Base-by-base conservation (phyloP, 2,113 vertebrate genomes). In the Elanoides forficatus region DNA sequence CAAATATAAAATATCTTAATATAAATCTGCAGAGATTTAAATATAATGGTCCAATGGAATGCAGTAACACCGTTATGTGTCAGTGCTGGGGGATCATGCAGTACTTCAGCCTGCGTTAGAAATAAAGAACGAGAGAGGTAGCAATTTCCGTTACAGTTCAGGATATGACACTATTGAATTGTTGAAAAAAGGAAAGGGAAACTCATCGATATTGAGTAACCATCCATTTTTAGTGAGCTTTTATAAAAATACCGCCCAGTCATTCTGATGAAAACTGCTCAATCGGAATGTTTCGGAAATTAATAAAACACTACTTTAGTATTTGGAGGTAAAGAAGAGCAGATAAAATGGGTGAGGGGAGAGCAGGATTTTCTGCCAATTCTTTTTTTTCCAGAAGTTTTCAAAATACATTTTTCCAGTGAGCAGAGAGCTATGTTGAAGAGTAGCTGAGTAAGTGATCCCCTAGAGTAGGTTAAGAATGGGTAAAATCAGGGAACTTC, bases 161-260 rank as follows among this genome's bases (percentile, higher is more conserved):
- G 97, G 97, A 96, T 94, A 21, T 97, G 96, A 97, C 95, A 92
- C 19, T 36, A 7, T 7, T 11, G 95, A 68, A 85, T 91, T 96
- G 95, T 60, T 91, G 88, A 84, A 17, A n/a, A 79, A 5, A 96
- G 96, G 96, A 97, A 97, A 68, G 83, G 97, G 97, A 97, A 97
- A 68, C 90, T 62, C 94, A 94, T 91, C 43, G 52, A 59, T 71
- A 60, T 13, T 79, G 95, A 96, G 90, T 71, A 95, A 95, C 38
- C 10, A 1, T 27, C 65, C 30, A 3, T 13, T 87, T 78, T 59
- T 42, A 62, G 82, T 29, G 63, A 73, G 72, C 63, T 36, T 34
- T 26, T 2, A 13, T 14, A 23, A 23, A 50, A 74, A 29, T 3
- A 13, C 60, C 26, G 4, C 42, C 18, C 55, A 17, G 42, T 27